These are phyloP conservation scores for Lissonota sp. DNA, from an alignment of 2,888 invertebrate genomes.

Conservation along the genomic window DNA sequence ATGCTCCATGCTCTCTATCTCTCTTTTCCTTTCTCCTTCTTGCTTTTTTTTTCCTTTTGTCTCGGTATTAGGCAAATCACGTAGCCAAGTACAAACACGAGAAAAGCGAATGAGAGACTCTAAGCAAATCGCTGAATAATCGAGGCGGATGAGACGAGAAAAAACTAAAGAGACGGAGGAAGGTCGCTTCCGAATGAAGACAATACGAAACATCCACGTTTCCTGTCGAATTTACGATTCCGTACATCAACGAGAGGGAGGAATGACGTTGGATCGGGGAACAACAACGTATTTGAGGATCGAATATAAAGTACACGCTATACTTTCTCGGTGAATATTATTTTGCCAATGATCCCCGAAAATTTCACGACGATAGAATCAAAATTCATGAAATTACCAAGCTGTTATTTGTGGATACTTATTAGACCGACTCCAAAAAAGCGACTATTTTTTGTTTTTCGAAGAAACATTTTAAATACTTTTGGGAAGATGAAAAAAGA, in stretches of 20 bases:
- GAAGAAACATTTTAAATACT: no score
- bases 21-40: constrained; percentile 16
- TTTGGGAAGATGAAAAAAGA: no score
- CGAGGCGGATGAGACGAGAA: neutral
- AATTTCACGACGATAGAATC: no score
- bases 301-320: constrained; percentile 54
- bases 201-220: constrained; percentile 54
- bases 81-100: constrained; percentile 37
- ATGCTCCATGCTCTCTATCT: constrained; percentile 48
- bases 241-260: neutral
- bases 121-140: neutral
- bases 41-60: constrained; percentile 10
- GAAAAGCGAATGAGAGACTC: neutral
- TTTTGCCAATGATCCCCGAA: no score
- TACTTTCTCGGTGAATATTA: no score
- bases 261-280: neutral
- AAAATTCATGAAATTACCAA: no score
- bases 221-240: constrained; percentile 64
- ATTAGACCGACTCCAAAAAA: no score
- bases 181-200: constrained; percentile 22
- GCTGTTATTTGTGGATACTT: no score
- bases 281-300: constrained; percentile 43
- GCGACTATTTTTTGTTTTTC: no score
- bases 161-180: neutral
- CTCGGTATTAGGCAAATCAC: constrained; percentile 61